phyloP scores from a whole-genome alignment of 2,888 invertebrate species.

The Mesopsocus fuscifrons region DNA sequence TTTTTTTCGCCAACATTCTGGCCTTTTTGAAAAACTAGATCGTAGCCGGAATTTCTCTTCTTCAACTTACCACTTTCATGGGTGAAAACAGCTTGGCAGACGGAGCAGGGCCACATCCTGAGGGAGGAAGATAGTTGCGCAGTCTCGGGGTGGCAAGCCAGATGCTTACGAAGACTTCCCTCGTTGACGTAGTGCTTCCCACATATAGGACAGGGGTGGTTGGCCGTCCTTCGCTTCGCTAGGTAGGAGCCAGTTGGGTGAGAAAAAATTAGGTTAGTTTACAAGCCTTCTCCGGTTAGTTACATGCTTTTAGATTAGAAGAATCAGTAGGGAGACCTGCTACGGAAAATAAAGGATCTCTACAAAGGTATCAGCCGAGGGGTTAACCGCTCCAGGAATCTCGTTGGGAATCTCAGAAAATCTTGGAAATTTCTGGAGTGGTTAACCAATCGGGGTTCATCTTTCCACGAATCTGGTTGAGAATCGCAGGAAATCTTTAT shows the following conservation, averaged over 20 bases:
- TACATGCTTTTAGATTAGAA: too few species aligned
- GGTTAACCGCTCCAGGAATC: too few species aligned
- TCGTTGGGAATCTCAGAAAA: too few species aligned
- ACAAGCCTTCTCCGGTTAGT: background rate
- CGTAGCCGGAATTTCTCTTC: too few species aligned
- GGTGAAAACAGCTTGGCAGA: conserved; percentile 87
- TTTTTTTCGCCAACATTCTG: too few species aligned
- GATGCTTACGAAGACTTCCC: conserved; percentile 77
- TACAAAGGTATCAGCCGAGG: conserved; percentile 13
- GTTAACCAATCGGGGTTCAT: too few species aligned
- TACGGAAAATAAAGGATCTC: conserved; percentile 14
- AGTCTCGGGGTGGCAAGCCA: conserved; percentile 85
- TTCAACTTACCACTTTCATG: conserved; percentile 83
- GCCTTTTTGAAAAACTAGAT: too few species aligned
- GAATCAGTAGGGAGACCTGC: conserved; percentile 12
- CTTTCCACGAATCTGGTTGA: too few species aligned
- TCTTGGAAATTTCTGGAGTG: too few species aligned
- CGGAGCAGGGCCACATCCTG: conserved; percentile 91
- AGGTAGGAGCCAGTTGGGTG: conserved; percentile 53
- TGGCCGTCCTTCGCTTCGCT: conserved; percentile 85
- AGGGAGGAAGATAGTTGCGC: conserved; percentile 68
- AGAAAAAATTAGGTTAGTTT: conserved; percentile 26
- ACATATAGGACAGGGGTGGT: conserved; percentile 88
- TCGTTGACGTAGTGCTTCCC: conserved; percentile 93
- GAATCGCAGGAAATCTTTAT: too few species aligned